Evolutionary conservation across 2,113 vertebrate genomes (phyloP).

Genomic region (Oceanodroma tethys): DNA sequence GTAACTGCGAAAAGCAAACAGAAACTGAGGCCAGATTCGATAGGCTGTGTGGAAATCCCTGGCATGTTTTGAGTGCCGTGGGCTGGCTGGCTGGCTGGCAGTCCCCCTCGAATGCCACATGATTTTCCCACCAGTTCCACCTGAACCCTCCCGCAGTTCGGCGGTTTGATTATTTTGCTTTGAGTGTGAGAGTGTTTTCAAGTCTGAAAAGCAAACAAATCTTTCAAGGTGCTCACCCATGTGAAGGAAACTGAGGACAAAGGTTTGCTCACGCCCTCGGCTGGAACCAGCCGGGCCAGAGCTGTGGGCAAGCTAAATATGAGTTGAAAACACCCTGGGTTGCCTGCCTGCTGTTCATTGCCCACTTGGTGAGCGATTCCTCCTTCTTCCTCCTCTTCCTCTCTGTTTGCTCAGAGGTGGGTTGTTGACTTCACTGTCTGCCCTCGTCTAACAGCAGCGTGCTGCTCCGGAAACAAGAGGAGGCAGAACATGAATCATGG

Average conservation of each 20-base stretch:
- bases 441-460: not conserved
- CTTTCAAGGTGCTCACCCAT: not conserved
- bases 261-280: not conserved
- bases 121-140: not conserved
- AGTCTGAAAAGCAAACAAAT: constrained; percentile 9
- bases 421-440: not conserved
- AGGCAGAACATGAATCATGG: constrained; percentile 12
- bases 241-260: not conserved
- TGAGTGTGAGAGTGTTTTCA: not conserved
- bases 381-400: not conserved
- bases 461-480: not conserved
- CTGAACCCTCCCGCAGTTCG: not conserved
- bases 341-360: not conserved
- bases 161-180: not conserved
- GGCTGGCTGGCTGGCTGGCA: not conserved
- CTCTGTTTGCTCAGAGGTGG: not conserved
- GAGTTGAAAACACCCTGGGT: not conserved
- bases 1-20: not conserved
- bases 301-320: not conserved
- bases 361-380: not conserved
- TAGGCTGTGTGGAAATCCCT: not conserved
- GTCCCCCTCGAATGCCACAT: rapidly evolving
- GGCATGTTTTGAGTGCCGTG: rapidly evolving
- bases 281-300: not conserved
- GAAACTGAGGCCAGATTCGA: not conserved